Evolutionary conservation across 1,140 invertebrate species (phyloP), one percentile per base, ranked within the genome.

Genomic region (Drosophila leontia): DNA sequence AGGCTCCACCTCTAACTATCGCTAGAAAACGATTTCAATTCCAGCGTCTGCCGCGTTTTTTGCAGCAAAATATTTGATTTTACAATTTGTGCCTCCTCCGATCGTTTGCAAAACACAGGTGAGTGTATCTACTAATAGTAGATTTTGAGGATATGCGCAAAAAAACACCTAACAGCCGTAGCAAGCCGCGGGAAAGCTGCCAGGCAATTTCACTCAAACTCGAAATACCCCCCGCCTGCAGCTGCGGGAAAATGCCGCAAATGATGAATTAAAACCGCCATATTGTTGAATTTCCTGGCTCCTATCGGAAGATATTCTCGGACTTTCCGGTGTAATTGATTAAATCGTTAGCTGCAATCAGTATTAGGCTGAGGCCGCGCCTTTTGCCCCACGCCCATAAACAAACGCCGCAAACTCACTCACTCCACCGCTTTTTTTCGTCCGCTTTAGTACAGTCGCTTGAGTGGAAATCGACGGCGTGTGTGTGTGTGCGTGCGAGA

Each of bases 361-460:
- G 17, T 50, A 59, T 72, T 59, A 35, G 5, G 3, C 39, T 9
- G 47, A 19, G 48, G 64, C 55, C 62, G 61, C 53, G 53, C 61
- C 72, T 75, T 71, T 57, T 45, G 60, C 63, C 68, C 81, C 71
- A 90, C 86, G 79, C 85, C 85, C 81, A 90, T 90, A 90, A 90
- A 90, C 85, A 90, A 90, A 85, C 86, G 85, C 85, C 86, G 86
- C 59, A 80, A 87, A 84, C 45, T 70, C 70, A 75, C 78, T 90
- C 83, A 58, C 34, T 67, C 57, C 41, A 55, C 53, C 47, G 67
- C 79, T 79, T 84, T 81, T 60, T 32, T 75, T 85, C 75, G 75
- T 90, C 65, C 81, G 86, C 85, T 90, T 90, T 90, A 91, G 85
- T 90, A 90, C 85, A 90, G 85, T 90, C 86, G 68, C 82, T 85